Evolutionary conservation across 1,140 invertebrate genomes (phyloP).

Genomic region (Scaptomyza montana): DNA sequence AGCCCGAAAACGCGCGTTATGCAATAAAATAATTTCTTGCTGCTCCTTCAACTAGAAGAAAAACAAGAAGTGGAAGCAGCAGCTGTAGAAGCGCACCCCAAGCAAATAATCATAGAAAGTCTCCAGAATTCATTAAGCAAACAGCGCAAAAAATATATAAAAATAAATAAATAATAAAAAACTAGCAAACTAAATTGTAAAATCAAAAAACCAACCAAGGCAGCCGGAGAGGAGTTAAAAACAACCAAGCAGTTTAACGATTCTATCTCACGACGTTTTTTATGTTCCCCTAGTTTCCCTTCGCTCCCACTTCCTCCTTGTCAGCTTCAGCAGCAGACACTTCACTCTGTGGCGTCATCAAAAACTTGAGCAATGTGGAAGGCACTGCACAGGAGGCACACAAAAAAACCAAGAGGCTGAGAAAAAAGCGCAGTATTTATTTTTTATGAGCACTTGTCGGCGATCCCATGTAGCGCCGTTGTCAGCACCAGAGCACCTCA

Average conservation of each 20-base stretch:
- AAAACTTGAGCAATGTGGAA: slow-evolving; percentile 40
- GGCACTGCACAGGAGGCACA: slow-evolving; percentile 14
- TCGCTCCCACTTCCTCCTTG: not conserved
- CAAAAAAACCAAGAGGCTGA: slow-evolving; percentile 28
- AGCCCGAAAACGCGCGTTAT: slow-evolving; percentile 70
- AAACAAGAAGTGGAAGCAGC: not conserved
- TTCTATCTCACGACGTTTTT: slow-evolving; percentile 63
- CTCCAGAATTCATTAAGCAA: slow-evolving; percentile 61
- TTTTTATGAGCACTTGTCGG: slow-evolving; percentile 73
- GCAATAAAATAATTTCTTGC: slow-evolving; percentile 76
- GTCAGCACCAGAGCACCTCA: slow-evolving; percentile 9
- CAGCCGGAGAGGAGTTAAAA: slow-evolving; percentile 33
- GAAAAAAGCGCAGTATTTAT: slow-evolving; percentile 55
- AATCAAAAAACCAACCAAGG: not conserved
- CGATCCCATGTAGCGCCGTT: slow-evolving; percentile 59
- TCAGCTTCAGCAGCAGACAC: slow-evolving; percentile 7
- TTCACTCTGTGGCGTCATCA: slow-evolving; percentile 45
- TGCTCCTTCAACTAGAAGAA: slow-evolving; percentile 13
- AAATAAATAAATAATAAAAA: slow-evolving; percentile 7
- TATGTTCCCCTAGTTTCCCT: slow-evolving; percentile 24
- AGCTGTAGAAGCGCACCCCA: slow-evolving; percentile 23
- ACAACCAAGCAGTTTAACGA: slow-evolving; percentile 50
- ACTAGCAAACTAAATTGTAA: slow-evolving; percentile 36
- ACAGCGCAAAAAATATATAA: slow-evolving; percentile 10
- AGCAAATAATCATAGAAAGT: slow-evolving; percentile 46